A percentile compares a stretch with the other conserved stretches of the same genome.
Evolutionary conservation across 2,888 invertebrate genomes (phyloP).

Genomic region (Athripsodes cinereus): DNA sequence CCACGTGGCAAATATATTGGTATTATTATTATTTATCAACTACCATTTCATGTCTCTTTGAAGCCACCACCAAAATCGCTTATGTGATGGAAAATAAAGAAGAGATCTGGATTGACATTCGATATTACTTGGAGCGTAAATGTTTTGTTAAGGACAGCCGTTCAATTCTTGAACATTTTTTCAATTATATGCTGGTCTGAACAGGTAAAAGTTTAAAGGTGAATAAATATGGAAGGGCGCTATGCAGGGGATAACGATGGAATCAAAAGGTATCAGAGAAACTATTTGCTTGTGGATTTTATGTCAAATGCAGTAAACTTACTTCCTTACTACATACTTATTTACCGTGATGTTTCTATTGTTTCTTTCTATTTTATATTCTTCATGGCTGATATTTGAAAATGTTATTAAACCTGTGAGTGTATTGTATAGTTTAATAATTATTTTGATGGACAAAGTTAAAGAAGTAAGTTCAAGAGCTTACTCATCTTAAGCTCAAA

Average conservation of each 20-base stretch:
- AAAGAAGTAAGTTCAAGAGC: too few relatives aligned
- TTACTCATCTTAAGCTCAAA: too few relatives aligned
- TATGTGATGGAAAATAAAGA: slow-evolving; percentile 24
- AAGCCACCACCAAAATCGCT: slow-evolving; percentile 24
- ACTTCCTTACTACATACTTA: too few relatives aligned
- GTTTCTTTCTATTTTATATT: too few relatives aligned
- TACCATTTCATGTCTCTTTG: slow-evolving; percentile 16
- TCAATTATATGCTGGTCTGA: slow-evolving; percentile 46
- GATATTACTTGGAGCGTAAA: slow-evolving; percentile 45
- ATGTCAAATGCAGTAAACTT: slow-evolving; percentile 10
- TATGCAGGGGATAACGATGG: slow-evolving; percentile 12
- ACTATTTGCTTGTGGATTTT: slow-evolving; percentile 8
- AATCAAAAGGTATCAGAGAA: slow-evolving; percentile 14
- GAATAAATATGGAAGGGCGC: slow-evolving; percentile 22
- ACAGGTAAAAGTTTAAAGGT: slow-evolving; percentile 27
- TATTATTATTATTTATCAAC: too few relatives aligned
- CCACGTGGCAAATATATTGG: slow-evolving; percentile 12
- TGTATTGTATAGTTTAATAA: too few relatives aligned
- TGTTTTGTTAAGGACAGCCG: slow-evolving; percentile 35
- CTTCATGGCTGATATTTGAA: too few relatives aligned
- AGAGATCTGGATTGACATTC: slow-evolving; percentile 32
- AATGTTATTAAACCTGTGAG: too few relatives aligned
- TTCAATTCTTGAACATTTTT: slow-evolving; percentile 46
- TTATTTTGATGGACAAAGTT: too few relatives aligned
- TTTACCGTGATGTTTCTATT: too few relatives aligned